phyloP scores from a whole-genome alignment of 2,888 invertebrate genomes.

The Dexiosoma caninum region DNA sequence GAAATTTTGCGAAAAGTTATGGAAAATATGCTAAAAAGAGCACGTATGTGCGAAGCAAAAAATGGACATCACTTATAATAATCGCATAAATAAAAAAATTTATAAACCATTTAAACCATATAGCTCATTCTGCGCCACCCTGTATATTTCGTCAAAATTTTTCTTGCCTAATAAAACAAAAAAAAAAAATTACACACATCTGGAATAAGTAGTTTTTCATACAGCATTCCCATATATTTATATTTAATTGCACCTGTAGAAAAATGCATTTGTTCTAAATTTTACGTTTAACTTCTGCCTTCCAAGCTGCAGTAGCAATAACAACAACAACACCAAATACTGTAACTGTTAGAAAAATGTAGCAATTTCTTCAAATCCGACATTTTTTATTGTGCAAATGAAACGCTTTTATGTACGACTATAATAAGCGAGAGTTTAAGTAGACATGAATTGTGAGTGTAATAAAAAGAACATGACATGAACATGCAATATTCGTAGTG shows the following conservation, averaged over 20 bases:
- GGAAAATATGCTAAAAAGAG: too few species aligned
- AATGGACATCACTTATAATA: too few species aligned
- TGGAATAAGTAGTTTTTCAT: not conserved
- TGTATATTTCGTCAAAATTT: too few species aligned
- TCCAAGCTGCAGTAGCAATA: not conserved
- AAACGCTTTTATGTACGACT: conserved; percentile 28
- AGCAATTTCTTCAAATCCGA: conserved; percentile 10
- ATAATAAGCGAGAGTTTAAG: conserved; percentile 52
- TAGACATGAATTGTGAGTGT: conserved; percentile 40
- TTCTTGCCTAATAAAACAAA: too few species aligned
- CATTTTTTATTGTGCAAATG: conserved; percentile 28
- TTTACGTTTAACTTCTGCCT: not conserved
- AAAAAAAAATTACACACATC: too few species aligned
- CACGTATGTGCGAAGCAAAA: too few species aligned
- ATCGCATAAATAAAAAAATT: too few species aligned
- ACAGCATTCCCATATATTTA: not conserved
- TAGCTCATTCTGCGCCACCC: too few species aligned
- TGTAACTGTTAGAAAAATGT: not conserved
- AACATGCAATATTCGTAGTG: conserved; percentile 25
- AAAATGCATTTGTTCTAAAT: too few species aligned
- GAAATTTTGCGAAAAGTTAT: too few species aligned
- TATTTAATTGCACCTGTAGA: too few species aligned
- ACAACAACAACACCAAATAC: not conserved
- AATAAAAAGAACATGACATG: conserved; percentile 37
- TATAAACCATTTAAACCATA: too few species aligned